Evolutionary conservation across 2,888 invertebrate species (phyloP), one percentile per base, ranked within the genome.

Genomic region (Notocelia uddmanniana): DNA sequence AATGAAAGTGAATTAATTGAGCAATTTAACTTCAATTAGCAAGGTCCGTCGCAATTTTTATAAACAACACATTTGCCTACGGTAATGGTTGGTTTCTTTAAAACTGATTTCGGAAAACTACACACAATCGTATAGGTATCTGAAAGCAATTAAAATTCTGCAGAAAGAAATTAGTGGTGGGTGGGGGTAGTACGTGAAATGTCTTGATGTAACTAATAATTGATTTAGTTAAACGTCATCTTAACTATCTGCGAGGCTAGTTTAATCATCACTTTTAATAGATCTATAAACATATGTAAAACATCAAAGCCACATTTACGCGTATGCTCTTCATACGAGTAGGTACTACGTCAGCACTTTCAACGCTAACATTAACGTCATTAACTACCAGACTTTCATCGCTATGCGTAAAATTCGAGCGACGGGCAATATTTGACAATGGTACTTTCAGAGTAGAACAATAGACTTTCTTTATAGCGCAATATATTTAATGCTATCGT

Each of bases 261-360:
- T 31, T 50, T 18, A 0, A 50, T n/a, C n/a, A n/a, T n/a, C 31
- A 62, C 26, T 18, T 62, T 19, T 62, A 62, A 37, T 37, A n/a
- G 11, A 31, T 62, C 21, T 48, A 48, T 62, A 52, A 52, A 48
- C 37, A 37, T 52, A 54, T 37, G 19, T 10, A 13, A 68, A 54
- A 66, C 37, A 45, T 68, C 13, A 34, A 52, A 45, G 26, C 6
- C 5, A 26, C 5, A 26, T 71, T 70, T 59, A 71, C 19, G 60
- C 15, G 45, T 67, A 64, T 34, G 41, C 26, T 54, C 41, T 21
- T 21, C 52, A 67, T 60, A 34, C n/a, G n/a, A n/a, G n/a, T n/a
- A n/a, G n/a, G n/a, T n/a, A n/a, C n/a, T n/a, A n/a, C 67, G 67
- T 60, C 67, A 55, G 59, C 66, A 45, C 71, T 71, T 71, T 71